A percentile compares a stretch with the other conserved stretches of the same genome.
Conservation (phyloP, 2,797 vertebrate genomes). For the Triplophysa yarkandensis region DNA sequence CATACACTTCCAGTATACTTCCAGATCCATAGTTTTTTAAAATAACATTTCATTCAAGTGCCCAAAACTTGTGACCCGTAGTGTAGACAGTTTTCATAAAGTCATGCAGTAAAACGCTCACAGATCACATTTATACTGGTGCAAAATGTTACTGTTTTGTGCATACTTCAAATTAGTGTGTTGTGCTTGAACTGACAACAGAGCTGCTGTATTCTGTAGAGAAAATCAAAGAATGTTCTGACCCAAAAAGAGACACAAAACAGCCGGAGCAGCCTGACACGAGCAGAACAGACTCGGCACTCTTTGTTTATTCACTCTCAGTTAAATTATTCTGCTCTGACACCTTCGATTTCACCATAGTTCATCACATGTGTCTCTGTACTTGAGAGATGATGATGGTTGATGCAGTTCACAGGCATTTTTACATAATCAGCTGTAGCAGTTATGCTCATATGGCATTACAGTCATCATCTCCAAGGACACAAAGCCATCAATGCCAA, state of each 20-base stretch:
- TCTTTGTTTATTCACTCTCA: slow-evolving; percentile 8
- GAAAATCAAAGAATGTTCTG: slow-evolving; percentile 14
- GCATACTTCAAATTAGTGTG: background rate
- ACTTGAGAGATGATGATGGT: background rate
- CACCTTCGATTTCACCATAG: slow-evolving; percentile 22
- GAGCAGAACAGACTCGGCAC: slow-evolving; percentile 31
- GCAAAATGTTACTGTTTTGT: background rate
- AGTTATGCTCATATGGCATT: background rate
- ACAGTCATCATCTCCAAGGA: background rate
- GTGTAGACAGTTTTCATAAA: too few relatives aligned
- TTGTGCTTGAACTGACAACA: background rate
- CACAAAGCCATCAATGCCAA: background rate
- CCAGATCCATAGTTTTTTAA: too few relatives aligned
- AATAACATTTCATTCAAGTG: too few relatives aligned
- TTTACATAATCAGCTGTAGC: slow-evolving; percentile 16
- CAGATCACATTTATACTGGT: background rate
- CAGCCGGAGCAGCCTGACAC: slow-evolving; percentile 35
- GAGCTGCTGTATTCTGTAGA: background rate
- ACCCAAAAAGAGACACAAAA: slow-evolving; percentile 14
- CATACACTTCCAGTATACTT: too few relatives aligned
- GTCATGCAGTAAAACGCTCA: background rate
- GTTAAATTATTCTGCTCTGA: slow-evolving; percentile 11
- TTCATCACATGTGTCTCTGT: slow-evolving; percentile 6
- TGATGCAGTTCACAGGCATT: background rate
- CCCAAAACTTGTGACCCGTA: too few relatives aligned